phyloP scores from a whole-genome alignment of 2,888 invertebrate genomes.

The Macaria liturata region DNA sequence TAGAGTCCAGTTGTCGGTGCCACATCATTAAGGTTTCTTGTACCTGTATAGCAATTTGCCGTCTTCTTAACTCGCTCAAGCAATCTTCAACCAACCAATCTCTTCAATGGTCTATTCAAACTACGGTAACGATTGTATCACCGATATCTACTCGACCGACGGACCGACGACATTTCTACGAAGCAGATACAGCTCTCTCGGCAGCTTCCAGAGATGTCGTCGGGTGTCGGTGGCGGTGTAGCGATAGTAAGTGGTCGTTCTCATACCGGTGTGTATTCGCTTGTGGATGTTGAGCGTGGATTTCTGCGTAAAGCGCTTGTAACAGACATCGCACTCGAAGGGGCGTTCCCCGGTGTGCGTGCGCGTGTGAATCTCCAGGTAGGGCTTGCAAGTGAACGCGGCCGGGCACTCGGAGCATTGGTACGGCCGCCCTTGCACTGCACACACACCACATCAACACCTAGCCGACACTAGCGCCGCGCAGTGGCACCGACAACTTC shows the following conservation, averaged over 20 bases:
- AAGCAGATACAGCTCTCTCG: background rate
- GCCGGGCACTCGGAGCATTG: constrained; percentile 84
- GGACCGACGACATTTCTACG: constrained; percentile 40
- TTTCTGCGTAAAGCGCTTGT: constrained; percentile 84
- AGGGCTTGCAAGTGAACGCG: constrained; percentile 84
- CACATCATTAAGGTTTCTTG: constrained; percentile 71
- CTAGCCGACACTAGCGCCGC: constrained; percentile 12
- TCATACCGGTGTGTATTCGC: constrained; percentile 83
- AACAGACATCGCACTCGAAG: constrained; percentile 83
- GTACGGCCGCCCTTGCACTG: constrained; percentile 82
- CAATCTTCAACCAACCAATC: constrained; percentile 26
- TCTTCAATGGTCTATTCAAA: constrained; percentile 29
- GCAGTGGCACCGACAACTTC: constrained; percentile 78
- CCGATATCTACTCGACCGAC: constrained; percentile 27
- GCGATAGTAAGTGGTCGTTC: constrained; percentile 31
- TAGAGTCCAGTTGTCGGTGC: constrained; percentile 71
- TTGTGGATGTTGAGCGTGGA: constrained; percentile 84
- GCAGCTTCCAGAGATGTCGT: constrained; percentile 34
- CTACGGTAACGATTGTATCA: constrained; percentile 15
- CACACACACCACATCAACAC: constrained; percentile 43
- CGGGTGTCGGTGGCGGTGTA: constrained; percentile 31
- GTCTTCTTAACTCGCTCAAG: constrained; percentile 63
- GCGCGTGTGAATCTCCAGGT: constrained; percentile 86
- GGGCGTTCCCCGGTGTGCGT: constrained; percentile 83
- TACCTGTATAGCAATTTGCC: constrained; percentile 70